Evolutionary conservation across 2,113 vertebrate genomes (phyloP), one percentile per base, ranked within the genome.

Genomic region (Lathamus discolor): DNA sequence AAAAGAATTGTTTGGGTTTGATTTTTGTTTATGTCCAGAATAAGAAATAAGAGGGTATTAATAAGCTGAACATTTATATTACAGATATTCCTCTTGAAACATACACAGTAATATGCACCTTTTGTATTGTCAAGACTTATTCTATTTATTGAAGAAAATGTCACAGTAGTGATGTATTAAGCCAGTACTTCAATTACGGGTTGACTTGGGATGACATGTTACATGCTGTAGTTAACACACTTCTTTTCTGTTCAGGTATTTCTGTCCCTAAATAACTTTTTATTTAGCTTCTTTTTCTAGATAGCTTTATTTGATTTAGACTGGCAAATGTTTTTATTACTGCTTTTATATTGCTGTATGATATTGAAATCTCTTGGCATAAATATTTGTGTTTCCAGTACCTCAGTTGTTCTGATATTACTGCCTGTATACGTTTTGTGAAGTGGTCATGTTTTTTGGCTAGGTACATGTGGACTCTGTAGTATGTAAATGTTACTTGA

Each of bases 401-500:
- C 98, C 98, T 99, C 98, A 98, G 98, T 98, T 98, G 97, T 98
- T 98, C 94, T 98, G 97, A 98, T 98, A 99, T 99, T 97, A 97
- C 98, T 99, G 99, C 99, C 98, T 99, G 98, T 99, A 98, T 98
- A 98, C 98, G 99, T 99, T 99, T 98, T 99, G 98, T 99, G 98
- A 99, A 98, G 98, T 98, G 98, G 98, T 98, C 98, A 97, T 98
- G 98, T 99, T 99, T 98, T 98, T 97, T 96, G 98, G 99, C 98
- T 99, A 98, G 99, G 98, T 99, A 99, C 98, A 98, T 97, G 98
- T 99, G 99, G 99, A 99, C 98, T 98, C 98, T 98, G 97, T 99
- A 98, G 99, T 99, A 98, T 99, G 98, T 99, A 99, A 99, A 99
- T 99, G 99, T 99, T 99, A 99, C 99, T 99, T 99, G 99, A 99